These are phyloP conservation scores for Aramus guarauna DNA, from an alignment of 2,113 vertebrate species.

Conservation along the genomic window DNA sequence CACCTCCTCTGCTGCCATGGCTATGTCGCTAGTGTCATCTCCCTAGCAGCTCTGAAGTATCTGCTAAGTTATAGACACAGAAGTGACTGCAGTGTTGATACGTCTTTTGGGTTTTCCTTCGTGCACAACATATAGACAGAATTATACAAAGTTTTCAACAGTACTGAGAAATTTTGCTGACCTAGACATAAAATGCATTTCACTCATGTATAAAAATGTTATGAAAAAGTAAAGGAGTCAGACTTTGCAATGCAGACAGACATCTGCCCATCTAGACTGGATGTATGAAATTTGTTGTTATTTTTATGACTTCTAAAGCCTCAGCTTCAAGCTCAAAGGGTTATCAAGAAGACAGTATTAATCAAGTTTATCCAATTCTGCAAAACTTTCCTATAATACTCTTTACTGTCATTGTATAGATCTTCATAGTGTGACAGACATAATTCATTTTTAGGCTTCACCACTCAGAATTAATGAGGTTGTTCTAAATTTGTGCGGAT, in stretches of 20 bases:
- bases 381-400: neutral
- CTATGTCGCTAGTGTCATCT: rapidly evolving
- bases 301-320: neutral
- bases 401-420: neutral
- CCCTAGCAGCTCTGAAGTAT: neutral
- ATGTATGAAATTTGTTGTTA: neutral
- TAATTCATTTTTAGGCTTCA: neutral
- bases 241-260: neutral
- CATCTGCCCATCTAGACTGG: neutral
- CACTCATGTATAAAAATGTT: neutral
- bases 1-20: neutral
- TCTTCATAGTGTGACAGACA: neutral
- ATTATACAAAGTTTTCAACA: neutral
- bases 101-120: neutral
- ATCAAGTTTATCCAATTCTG: neutral
- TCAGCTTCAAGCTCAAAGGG: neutral
- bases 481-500: neutral
- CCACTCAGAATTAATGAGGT: neutral
- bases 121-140: neutral
- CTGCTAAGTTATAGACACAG: neutral
- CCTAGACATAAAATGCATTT: neutral
- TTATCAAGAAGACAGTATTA: neutral
- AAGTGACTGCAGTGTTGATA: neutral
- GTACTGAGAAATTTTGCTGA: neutral
- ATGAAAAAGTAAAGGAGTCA: neutral